Conservation (phyloP, 2,888 invertebrate species). For the Diarsia brunnea region DNA sequence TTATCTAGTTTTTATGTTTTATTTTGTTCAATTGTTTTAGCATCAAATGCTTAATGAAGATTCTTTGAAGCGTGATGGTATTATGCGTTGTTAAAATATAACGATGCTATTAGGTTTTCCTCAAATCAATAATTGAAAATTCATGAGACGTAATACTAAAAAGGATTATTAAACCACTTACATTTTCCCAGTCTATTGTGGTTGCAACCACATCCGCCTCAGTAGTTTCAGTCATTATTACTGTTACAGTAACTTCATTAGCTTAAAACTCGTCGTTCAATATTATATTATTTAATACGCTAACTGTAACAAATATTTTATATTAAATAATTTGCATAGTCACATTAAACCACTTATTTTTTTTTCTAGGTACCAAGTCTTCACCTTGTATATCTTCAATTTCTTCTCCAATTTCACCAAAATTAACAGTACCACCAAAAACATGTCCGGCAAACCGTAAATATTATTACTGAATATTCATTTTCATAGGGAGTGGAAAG, state of each 20-base stretch:
- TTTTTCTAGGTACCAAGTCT: no score
- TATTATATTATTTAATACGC: neutral
- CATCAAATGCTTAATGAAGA: no score
- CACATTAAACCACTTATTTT: neutral
- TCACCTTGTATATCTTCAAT: neutral
- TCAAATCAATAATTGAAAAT: neutral
- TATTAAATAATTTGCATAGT: neutral
- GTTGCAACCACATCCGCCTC: constrained; percentile 53
- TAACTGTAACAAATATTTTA: neutral
- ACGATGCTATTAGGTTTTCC: neutral
- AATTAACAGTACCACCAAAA: constrained; percentile 34
- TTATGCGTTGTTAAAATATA: neutral
- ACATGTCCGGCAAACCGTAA: constrained; percentile 41
- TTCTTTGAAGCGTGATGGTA: neutral
- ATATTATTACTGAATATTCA: constrained; percentile 50
- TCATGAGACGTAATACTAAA: neutral
- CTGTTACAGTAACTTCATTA: neutral
- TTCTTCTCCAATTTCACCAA: constrained; percentile 6
- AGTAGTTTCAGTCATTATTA: constrained; percentile 59
- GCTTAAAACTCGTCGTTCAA: neutral
- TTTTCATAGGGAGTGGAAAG: constrained; percentile 44
- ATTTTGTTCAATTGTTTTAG: neutral
- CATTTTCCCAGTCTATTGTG: constrained; percentile 73
- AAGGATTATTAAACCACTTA: constrained; percentile 63
- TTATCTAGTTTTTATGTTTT: constrained; percentile 30